Evolutionary conservation across 1,140 invertebrate species (phyloP).

Genomic region (Scaptomyza graminum): DNA sequence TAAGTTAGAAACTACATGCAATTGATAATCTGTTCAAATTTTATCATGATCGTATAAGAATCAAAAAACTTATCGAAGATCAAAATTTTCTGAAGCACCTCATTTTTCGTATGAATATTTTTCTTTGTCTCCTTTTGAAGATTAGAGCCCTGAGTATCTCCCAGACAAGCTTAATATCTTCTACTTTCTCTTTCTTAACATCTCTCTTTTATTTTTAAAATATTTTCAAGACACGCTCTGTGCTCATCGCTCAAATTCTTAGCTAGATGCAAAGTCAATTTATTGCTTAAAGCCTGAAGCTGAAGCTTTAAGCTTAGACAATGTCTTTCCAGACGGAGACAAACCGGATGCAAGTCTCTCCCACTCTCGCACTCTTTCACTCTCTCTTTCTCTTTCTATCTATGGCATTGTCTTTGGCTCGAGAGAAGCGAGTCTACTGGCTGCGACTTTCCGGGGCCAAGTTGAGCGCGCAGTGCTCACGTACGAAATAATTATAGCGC

Average conservation of each 20-base stretch:
- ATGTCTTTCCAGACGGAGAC: slow-evolving; percentile 19
- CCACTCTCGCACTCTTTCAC: neutral
- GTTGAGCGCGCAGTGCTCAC: slow-evolving; percentile 62
- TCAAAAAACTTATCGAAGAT: too few relatives aligned
- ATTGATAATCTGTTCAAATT: too few relatives aligned
- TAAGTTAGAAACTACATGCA: too few relatives aligned
- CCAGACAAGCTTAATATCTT: too few relatives aligned
- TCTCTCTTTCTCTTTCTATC: slow-evolving; percentile 34
- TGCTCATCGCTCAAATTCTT: neutral
- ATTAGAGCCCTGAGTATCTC: too few relatives aligned
- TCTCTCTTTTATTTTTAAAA: neutral
- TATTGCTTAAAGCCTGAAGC: slow-evolving; percentile 24
- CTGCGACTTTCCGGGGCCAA: slow-evolving; percentile 30
- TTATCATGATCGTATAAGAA: too few relatives aligned
- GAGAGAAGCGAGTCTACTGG: neutral
- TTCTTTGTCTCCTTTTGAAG: too few relatives aligned
- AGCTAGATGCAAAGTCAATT: slow-evolving; percentile 18
- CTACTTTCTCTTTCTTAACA: too few relatives aligned
- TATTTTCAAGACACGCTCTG: neutral
- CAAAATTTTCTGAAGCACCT: too few relatives aligned
- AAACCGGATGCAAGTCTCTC: slow-evolving; percentile 10
- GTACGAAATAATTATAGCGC: slow-evolving; percentile 82
- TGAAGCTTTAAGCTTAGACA: slow-evolving; percentile 17
- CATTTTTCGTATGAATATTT: too few relatives aligned
- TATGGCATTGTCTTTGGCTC: slow-evolving; percentile 41